These are phyloP conservation scores for Cryptocephalus moraei DNA, from an alignment of 2,888 invertebrate species.

Conservation along the genomic window DNA sequence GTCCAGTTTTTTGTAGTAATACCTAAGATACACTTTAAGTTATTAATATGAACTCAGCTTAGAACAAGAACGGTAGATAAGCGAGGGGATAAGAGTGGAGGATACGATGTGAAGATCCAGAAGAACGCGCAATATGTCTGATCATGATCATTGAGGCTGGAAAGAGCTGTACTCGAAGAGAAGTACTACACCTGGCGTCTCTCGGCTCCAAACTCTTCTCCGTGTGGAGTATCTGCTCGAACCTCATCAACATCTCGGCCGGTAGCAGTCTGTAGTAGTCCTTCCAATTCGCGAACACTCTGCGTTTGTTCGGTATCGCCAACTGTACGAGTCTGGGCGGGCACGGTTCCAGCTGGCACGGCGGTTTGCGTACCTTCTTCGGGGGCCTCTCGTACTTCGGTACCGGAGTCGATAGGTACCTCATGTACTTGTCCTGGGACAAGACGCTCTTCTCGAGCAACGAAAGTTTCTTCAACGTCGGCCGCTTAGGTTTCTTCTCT, in stretches of 20 bases:
- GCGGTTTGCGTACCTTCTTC: conserved; percentile 7
- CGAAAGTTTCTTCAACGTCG: conserved; percentile 11
- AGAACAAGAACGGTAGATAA: too few species aligned
- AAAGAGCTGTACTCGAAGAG: too few species aligned
- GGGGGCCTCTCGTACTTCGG: conserved; percentile 10
- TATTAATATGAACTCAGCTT: too few species aligned
- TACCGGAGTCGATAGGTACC: conserved; percentile 20
- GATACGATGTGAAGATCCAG: too few species aligned
- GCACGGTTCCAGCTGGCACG: conserved; percentile 22
- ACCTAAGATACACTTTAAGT: conserved; percentile 2
- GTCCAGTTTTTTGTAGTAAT: conserved; percentile 28
- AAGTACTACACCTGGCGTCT: conserved; percentile 17
- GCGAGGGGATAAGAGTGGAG: too few species aligned
- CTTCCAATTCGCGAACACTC: conserved; percentile 26
- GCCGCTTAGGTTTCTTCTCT: neutral
- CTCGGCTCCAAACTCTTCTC: conserved; percentile 27
- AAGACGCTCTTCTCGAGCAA: conserved; percentile 19
- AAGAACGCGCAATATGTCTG: too few species aligned
- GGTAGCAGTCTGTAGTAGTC: conserved; percentile 21
- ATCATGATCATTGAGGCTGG: too few species aligned
- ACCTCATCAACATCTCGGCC: conserved; percentile 21
- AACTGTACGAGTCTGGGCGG: conserved; percentile 28
- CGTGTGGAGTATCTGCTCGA: conserved; percentile 27
- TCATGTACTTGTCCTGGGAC: conserved; percentile 23
- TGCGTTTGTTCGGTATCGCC: conserved; percentile 25